Base-by-base conservation (phyloP, 2,888 invertebrate species). In the Anthrax anthrax region DNA sequence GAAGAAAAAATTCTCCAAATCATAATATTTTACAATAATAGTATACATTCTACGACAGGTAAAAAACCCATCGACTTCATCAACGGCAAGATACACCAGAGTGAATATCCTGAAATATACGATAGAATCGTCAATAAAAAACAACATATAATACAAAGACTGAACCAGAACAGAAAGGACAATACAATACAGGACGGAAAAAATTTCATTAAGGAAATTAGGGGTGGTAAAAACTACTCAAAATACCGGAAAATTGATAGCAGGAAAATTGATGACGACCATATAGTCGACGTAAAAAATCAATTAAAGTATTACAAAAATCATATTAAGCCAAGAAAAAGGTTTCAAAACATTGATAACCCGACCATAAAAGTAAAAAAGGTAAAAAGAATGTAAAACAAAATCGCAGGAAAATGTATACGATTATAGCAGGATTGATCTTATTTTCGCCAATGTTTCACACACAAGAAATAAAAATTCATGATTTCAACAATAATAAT, bases 11-110 rank as follows among this genome's bases (percentile, higher is more conserved):
- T 55, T 9, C 18, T 40, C 9, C 50, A 46, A 42, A 52, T 51
- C 16, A 51, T 54, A 46, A 44, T 43, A n/a, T 52, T 51, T 37
- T 54, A 53, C 17, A 55, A 56, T 18, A 52, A 52, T 12, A 51
- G 52, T 10, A 53, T 51, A 5, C 52, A 54, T 36, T 48, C 42
- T 17, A 44, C 43, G n/a, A 37, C 29, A 3, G 37, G 29, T 36
- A 39, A 29, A 36, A 43, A 43, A 36, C 43, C 40, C 2, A 37
- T 43, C 6, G 47, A 47, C 8, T 40, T 43, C 10, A 18, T 40
- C 2, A 47, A 43, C 27, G 43, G 39, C 4, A 23, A 38, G 3
- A 43, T 44, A 39, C 39, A 47, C n/a, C 39, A 43, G 36, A 36
- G 39, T 36, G 43, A 43, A 39, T 43, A 47, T 13, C 10, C 19